Conservation (phyloP, 2,113 vertebrate species). For the Xyliphius kryptos region DNA sequence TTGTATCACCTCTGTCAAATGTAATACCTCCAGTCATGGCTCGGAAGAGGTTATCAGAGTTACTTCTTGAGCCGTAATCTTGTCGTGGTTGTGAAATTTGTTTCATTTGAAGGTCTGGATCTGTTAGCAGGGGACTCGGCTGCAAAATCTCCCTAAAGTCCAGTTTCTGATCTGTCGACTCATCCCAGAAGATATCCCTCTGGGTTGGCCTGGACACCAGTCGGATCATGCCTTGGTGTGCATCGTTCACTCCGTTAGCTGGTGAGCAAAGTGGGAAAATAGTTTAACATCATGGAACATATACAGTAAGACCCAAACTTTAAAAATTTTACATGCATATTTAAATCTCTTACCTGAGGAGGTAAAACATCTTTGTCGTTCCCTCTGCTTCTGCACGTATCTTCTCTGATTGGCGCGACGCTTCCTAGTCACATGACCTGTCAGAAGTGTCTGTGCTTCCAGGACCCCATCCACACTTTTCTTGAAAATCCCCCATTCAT, state of each 20-base stretch:
- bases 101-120: slow-evolving; percentile 10
- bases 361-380: slow-evolving; percentile 34
- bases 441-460: slow-evolving; percentile 48
- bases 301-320: neutral
- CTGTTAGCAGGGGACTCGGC: slow-evolving; percentile 17
- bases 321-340: neutral
- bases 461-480: slow-evolving; percentile 42
- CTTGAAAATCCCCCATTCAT: slow-evolving; percentile 20
- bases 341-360: slow-evolving; percentile 29
- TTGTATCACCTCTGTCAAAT: neutral
- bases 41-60: neutral
- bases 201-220: slow-evolving; percentile 52
- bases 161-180: slow-evolving; percentile 57
- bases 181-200: slow-evolving; percentile 64
- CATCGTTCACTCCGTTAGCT: slow-evolving; percentile 15
- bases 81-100: neutral
- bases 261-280: slow-evolving; percentile 1
- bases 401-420: slow-evolving; percentile 40
- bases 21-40: neutral
- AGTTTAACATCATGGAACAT: neutral
- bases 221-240: slow-evolving; percentile 27
- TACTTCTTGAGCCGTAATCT: neutral
- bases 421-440: slow-evolving; percentile 38
- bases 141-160: slow-evolving; percentile 48
- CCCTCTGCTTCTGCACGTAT: slow-evolving; percentile 37